phyloP scores from a whole-genome alignment of 2,888 invertebrate genomes.

The Ennomos fuscantarius region DNA sequence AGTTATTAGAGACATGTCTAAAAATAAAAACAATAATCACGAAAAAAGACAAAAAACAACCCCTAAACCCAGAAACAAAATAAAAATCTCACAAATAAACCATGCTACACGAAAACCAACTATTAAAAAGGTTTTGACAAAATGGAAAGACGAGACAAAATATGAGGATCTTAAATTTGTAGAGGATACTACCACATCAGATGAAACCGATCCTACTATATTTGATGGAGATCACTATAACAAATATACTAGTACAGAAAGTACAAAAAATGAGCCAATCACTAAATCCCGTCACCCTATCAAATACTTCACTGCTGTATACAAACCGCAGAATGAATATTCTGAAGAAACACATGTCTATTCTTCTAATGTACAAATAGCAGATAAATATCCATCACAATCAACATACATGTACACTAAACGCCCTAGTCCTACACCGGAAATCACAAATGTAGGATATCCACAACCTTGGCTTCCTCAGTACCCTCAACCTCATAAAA shows the following conservation, averaged over 20 bases:
- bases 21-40: slow-evolving; percentile 40
- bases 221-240: slow-evolving; percentile 36
- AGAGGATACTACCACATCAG: slow-evolving; percentile 59
- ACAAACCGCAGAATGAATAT: slow-evolving; percentile 44
- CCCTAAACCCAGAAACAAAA: slow-evolving; percentile 34
- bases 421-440: slow-evolving; percentile 65
- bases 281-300: slow-evolving; percentile 42
- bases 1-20: slow-evolving; percentile 35
- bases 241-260: slow-evolving; percentile 41
- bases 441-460: slow-evolving; percentile 77
- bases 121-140: slow-evolving; percentile 78
- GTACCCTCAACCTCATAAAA: slow-evolving; percentile 42
- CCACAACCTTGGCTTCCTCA: slow-evolving; percentile 63
- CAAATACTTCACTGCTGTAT: slow-evolving; percentile 40
- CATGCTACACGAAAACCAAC: slow-evolving; percentile 56
- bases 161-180: slow-evolving; percentile 74
- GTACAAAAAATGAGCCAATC: slow-evolving; percentile 39
- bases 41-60: slow-evolving; percentile 12
- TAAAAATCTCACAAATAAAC: slow-evolving; percentile 27
- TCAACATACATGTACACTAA: slow-evolving; percentile 66
- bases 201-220: slow-evolving; percentile 45
- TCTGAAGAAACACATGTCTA: slow-evolving; percentile 62
- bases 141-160: slow-evolving; percentile 81
- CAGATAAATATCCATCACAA: slow-evolving; percentile 58
- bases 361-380: slow-evolving; percentile 64